Percentiles rank a stretch among this genome's conserved stretches.
These are phyloP conservation scores for Epizoanthus ramosus DNA, from an alignment of 92 coral and sea anemone genomes.

Conservation along the genomic window DNA sequence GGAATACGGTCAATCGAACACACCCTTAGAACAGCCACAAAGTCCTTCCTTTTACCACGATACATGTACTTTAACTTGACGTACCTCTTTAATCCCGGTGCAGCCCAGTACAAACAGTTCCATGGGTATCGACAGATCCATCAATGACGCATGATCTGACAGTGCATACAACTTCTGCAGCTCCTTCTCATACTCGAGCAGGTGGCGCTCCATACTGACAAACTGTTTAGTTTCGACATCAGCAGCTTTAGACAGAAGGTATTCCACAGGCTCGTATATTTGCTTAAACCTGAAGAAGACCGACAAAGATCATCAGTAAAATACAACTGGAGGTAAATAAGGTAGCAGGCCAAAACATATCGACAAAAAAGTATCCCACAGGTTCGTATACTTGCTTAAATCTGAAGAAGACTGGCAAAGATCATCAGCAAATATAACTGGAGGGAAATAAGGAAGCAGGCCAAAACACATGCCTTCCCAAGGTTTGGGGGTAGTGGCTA, in stretches of 20 bases:
- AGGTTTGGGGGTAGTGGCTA: too few species aligned
- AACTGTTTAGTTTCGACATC: conserved; percentile 72
- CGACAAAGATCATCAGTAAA: not conserved
- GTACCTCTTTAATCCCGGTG: conserved; percentile 79
- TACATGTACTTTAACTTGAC: not conserved
- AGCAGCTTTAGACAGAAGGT: conserved; percentile 76
- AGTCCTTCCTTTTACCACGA: too few species aligned
- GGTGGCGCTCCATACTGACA: conserved; percentile 72
- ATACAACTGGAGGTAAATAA: not conserved
- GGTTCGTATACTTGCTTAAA: conserved; percentile 81
- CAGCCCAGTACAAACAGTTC: conserved; percentile 90
- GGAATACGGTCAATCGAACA: too few species aligned
- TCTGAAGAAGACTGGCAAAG: conserved; percentile 43
- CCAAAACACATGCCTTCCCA: too few species aligned
- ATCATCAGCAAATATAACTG: not conserved
- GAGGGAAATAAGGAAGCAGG: not conserved
- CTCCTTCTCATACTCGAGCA: conserved; percentile 81
- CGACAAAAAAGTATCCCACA: conserved; percentile 75
- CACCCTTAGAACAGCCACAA: too few species aligned
- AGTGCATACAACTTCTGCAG: conserved; percentile 81
- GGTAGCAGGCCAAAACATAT: too few species aligned
- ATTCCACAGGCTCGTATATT: conserved; percentile 71
- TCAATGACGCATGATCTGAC: conserved; percentile 70
- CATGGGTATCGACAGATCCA: conserved; percentile 93
- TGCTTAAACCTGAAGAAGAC: conserved; percentile 69